Evolutionary conservation across 1,140 invertebrate genomes (phyloP), one percentile per base, ranked within the genome.

Genomic region (Psix sp.): DNA sequence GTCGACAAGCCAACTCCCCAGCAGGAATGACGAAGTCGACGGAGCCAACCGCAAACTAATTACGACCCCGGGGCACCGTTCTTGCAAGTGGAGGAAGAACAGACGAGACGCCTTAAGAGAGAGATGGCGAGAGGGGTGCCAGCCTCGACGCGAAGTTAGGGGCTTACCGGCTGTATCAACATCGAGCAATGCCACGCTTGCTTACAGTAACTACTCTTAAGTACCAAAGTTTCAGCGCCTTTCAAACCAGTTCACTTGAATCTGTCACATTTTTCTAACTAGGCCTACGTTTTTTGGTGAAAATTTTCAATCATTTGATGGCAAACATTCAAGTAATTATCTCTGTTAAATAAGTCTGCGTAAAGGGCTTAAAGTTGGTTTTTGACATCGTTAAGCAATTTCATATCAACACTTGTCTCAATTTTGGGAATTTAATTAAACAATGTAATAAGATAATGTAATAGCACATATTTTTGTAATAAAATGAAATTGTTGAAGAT

Each of bases 41-140:
- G 74, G 80, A 83, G 77, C 73, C 74, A 78, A 68, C 83, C 83
- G 75, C 83, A 84, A 84, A 84, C 83, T 84, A 84, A 86, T 86
- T 86, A 82, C 84, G 77, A 82, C 82, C 83, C 49, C 74, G 70
- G 77, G 82, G 81, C 78, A 77, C 79, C 78, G 76, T 81, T 70
- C 46, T 45, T 71, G 80, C 78, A 76, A 82, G 79, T 24, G 15
- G 35, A 67, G 49, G 57, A 17, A 9, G 35, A 43, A 6, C 40
- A 11, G 14, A 3, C 24, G 39, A 15, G 26, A 29, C 9, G 17
- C 0, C 14, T 16, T 18, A 26, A 18, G 56, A 46, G 65, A 49
- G 49, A 38, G 51, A 48, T 20, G 18, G 36, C 17, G 5, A 11
- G n/a, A n/a, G n/a, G 21, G 17, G 35, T 18, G 39, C 31, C 49